phyloP scores from a whole-genome alignment of 2,113 vertebrate genomes.

The Ginglymostoma cirratum region DNA sequence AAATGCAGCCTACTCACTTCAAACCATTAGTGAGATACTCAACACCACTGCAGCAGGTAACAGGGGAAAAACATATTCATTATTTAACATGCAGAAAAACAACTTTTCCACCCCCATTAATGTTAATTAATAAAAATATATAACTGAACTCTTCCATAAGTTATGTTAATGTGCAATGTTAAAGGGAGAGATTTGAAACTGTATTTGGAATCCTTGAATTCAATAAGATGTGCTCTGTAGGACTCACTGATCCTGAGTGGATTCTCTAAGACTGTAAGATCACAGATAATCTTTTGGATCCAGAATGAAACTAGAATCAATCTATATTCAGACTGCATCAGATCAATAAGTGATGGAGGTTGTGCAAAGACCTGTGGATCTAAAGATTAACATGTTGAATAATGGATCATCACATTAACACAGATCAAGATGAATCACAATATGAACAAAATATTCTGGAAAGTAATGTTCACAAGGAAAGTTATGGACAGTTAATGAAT shows the following conservation, averaged over 20 bases:
- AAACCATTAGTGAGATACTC: background rate
- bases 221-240: background rate
- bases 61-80: background rate
- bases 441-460: background rate
- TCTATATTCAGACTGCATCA: background rate
- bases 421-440: background rate
- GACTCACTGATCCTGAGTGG: background rate
- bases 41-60: background rate
- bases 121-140: background rate
- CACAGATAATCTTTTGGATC: background rate
- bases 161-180: background rate
- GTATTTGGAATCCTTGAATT: background rate
- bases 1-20: background rate
- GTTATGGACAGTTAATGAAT: background rate
- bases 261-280: background rate
- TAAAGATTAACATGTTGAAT: background rate
- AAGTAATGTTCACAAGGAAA: background rate
- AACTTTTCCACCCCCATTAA: background rate
- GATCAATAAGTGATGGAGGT: background rate
- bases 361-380: background rate
- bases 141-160: background rate
- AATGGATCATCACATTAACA: background rate
- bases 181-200: background rate
- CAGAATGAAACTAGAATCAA: background rate
- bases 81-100: background rate